Evolutionary conservation across 2,113 vertebrate species (phyloP).

Genomic region (Asarcornis scutulata): DNA sequence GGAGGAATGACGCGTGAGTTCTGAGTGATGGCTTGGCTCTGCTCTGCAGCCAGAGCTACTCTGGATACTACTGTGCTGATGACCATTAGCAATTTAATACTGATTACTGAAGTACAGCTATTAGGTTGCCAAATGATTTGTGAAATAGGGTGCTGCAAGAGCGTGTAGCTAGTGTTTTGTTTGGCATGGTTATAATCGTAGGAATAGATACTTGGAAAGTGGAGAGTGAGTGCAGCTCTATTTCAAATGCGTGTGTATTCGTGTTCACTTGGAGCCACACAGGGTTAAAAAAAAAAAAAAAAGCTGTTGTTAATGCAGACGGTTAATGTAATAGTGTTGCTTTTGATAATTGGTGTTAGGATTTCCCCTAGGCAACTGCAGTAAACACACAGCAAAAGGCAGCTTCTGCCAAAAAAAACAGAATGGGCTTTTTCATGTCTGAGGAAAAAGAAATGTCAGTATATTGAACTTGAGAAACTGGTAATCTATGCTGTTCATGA

Average conservation of each 20-base stretch:
- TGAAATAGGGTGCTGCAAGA: not conserved
- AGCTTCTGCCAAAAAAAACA: slow-evolving; percentile 47
- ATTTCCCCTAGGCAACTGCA: slow-evolving; percentile 64
- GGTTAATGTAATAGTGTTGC: slow-evolving; percentile 21
- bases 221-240: not conserved
- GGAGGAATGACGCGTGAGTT: not conserved
- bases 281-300: not conserved
- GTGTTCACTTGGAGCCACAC: not conserved
- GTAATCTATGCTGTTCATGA: slow-evolving; percentile 1
- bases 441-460: slow-evolving; percentile 32
- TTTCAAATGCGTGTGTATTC: not conserved
- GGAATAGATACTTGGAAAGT: not conserved
- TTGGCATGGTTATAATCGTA: not conserved
- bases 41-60: not conserved
- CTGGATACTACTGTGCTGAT: not conserved
- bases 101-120: not conserved
- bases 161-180: not conserved
- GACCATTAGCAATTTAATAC: not conserved
- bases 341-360: slow-evolving; percentile 56
- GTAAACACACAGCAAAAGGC: slow-evolving; percentile 23
- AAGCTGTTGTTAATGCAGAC: not conserved
- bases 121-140: not conserved
- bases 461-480: slow-evolving; percentile 1
- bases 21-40: not conserved
- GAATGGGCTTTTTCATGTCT: slow-evolving; percentile 49